Percentiles rank a stretch among this genome's conserved stretches.
Conservation (phyloP, 1,140 invertebrate species). For the Drosophila orosa region DNA sequence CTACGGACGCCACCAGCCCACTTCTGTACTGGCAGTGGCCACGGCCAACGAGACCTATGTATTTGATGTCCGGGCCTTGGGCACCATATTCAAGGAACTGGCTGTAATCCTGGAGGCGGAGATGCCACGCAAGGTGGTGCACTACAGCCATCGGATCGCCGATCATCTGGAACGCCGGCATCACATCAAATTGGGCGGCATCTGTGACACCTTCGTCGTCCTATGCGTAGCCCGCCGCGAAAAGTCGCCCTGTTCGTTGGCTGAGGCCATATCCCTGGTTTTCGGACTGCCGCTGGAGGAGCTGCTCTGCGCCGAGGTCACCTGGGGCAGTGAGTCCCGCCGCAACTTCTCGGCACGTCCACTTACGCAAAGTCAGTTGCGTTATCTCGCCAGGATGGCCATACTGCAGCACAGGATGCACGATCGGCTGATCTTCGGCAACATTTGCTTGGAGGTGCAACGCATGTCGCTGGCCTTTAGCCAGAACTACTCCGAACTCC, state of each 20-base stretch:
- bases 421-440: slow-evolving; percentile 37
- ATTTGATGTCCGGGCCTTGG: slow-evolving; percentile 54
- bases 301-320: slow-evolving; percentile 46
- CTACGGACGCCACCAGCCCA: slow-evolving; percentile 50
- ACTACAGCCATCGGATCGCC: slow-evolving; percentile 58
- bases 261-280: slow-evolving; percentile 45
- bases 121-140: slow-evolving; percentile 51
- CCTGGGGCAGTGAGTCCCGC: slow-evolving; percentile 29
- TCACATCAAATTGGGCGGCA: slow-evolving; percentile 35
- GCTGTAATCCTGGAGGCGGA: slow-evolving; percentile 32
- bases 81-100: slow-evolving; percentile 42
- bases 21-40: slow-evolving; percentile 49
- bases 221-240: slow-evolving; percentile 42
- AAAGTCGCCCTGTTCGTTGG: slow-evolving; percentile 11
- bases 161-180: slow-evolving; percentile 44
- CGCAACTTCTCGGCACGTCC: slow-evolving; percentile 45
- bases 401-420: slow-evolving; percentile 50
- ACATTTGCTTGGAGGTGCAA: slow-evolving; percentile 37
- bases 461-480: slow-evolving; percentile 45
- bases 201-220: slow-evolving; percentile 54
- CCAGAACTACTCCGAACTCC: slow-evolving; percentile 13
- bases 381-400: slow-evolving; percentile 46
- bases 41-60: slow-evolving; percentile 50
- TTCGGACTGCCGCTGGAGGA: slow-evolving; percentile 32
- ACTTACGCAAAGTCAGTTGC: slow-evolving; percentile 29